These are phyloP conservation scores for Fregata magnificens DNA, from an alignment of 2,113 vertebrate genomes.

Conservation along the genomic window DNA sequence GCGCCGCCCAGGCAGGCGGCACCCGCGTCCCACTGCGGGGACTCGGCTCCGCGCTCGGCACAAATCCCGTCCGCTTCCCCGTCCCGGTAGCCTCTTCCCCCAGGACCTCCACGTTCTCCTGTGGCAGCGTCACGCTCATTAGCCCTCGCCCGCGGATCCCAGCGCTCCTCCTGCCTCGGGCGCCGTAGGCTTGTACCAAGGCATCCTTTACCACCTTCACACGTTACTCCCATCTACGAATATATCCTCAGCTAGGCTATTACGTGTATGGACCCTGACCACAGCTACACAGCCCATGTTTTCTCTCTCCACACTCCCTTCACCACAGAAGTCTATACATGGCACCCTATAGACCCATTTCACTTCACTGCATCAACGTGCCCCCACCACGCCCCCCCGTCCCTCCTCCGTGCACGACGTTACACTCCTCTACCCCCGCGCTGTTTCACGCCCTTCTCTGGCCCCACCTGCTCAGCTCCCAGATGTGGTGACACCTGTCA, in stretches of 20 bases:
- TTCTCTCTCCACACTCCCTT: background rate
- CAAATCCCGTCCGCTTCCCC: background rate
- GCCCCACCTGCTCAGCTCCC: background rate
- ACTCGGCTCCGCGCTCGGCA: background rate
- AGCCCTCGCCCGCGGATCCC: background rate
- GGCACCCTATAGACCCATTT: background rate
- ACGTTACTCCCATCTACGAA: background rate
- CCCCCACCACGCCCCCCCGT: background rate
- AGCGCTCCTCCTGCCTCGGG: background rate
- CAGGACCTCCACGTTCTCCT: fast-evolving
- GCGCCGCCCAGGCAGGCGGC: background rate
- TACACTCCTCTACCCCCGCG: background rate
- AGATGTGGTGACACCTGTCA: background rate
- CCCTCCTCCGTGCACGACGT: background rate
- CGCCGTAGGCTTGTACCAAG: background rate
- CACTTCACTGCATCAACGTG: background rate
- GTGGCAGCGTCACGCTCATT: fast-evolving
- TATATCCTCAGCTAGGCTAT: background rate
- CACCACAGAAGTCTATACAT: background rate
- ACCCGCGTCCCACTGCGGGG: background rate
- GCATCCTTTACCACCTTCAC: background rate
- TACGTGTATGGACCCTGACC: fast-evolving
- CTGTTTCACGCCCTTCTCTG: background rate
- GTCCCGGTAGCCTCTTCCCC: background rate
- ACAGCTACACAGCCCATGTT: no score